These are phyloP conservation scores for Trididemnum clinides DNA, from an alignment of 23 tunicate genomes.

Conservation along the genomic window DNA sequence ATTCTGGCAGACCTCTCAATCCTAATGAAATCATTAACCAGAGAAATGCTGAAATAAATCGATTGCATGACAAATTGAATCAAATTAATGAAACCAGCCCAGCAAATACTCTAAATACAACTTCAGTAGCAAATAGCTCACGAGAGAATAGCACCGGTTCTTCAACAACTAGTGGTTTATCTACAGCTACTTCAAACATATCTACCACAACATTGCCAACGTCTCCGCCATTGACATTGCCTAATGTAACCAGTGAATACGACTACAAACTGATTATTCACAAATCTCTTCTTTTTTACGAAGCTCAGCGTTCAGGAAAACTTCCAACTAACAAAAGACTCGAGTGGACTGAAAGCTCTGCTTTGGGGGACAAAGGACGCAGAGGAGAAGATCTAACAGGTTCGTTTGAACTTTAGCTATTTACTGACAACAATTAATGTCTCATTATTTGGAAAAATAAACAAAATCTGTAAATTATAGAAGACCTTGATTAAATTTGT, in stretches of 20 bases:
- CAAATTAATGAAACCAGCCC: not conserved
- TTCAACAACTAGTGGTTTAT: not conserved
- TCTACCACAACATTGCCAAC: not conserved
- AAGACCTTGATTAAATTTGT: no score
- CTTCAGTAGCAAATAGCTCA: not conserved
- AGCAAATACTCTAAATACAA: not conserved
- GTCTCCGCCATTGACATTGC: not conserved
- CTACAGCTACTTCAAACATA: not conserved
- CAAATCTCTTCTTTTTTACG: conserved; percentile 82
- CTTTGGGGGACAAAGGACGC: conserved; percentile 64
- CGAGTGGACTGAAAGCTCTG: conserved; percentile 84
- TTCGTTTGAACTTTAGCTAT: not conserved
- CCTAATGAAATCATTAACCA: not conserved
- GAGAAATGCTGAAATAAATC: not conserved
- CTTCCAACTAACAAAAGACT: conserved; percentile 73
- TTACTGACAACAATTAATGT: not conserved
- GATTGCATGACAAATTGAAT: not conserved
- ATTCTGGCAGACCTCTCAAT: not conserved
- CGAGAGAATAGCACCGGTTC: not conserved
- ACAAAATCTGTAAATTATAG: no score
- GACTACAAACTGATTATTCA: conserved; percentile 64
- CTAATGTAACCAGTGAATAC: conserved; percentile 37
- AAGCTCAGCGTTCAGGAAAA: conserved; percentile 91
- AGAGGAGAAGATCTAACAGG: conserved; percentile 81
- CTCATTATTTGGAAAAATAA: no score